phyloP scores from a whole-genome alignment of 2,888 invertebrate species.

The Lysandra coridon region DNA sequence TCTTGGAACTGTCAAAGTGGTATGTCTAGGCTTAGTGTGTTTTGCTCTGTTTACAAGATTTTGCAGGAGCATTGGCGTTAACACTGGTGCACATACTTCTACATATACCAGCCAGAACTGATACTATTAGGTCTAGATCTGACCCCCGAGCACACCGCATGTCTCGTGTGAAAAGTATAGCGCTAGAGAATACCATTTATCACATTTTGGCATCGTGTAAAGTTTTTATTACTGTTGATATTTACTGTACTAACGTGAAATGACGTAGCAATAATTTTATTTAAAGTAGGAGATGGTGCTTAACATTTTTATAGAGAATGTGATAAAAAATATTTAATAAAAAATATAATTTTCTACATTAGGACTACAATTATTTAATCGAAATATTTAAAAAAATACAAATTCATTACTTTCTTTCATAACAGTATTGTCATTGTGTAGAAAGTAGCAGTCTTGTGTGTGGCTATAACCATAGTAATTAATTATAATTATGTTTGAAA shows the following conservation, averaged over 20 bases:
- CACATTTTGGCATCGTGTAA: constrained; percentile 27
- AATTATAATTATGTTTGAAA: neutral
- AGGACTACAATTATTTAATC: neutral
- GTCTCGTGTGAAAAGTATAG: constrained; percentile 43
- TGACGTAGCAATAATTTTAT: neutral
- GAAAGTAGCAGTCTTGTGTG: constrained; percentile 5
- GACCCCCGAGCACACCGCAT: constrained; percentile 69
- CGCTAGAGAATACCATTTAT: constrained; percentile 12
- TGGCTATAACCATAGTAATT: constrained; percentile 8
- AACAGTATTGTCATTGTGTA: neutral
- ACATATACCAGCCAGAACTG: constrained; percentile 77
- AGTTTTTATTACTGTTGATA: constrained; percentile 4
- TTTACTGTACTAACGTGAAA: neutral
- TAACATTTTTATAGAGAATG: neutral
- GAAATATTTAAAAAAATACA: neutral
- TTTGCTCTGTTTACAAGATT: constrained; percentile 49
- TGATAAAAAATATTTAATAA: neutral
- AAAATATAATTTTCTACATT: neutral
- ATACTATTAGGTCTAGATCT: constrained; percentile 52
- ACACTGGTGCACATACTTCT: constrained; percentile 78
- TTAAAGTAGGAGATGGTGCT: neutral
- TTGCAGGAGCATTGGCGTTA: constrained; percentile 51
- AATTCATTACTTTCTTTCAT: neutral
- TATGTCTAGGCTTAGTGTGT: constrained; percentile 45
- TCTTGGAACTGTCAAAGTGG: constrained; percentile 50